Evolutionary conservation across 2,797 vertebrate genomes (phyloP), one percentile per base, ranked within the genome.

Genomic region (Epinephelus malabaricus): DNA sequence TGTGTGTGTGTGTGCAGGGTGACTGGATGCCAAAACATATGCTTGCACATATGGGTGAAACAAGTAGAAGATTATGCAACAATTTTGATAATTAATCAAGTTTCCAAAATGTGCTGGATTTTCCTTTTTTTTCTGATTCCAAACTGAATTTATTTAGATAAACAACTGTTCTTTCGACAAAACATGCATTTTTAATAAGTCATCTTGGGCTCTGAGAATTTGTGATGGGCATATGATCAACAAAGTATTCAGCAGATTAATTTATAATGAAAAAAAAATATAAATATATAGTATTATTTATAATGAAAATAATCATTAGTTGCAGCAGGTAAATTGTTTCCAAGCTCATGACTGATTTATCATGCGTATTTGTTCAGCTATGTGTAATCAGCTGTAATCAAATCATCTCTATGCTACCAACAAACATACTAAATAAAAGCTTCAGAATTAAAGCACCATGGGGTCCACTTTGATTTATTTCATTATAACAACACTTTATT

Each of bases 321-420:
- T 27, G 4, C 34, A n/a, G 34, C 12, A 2, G 38, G 21, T 15
- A 5, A 30, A 47, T 6, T 2, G 21, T 62, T 64, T 63, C 6
- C 25, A 17, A 58, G 19, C 25, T 64, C 17, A 59, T 59, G 19
- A 54, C 18, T 50, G 46, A 83, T 50, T 50, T 14, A 11, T 50
- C 11, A 19, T 7, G 6, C 4, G 4, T 8, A 38, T 69, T 19
- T 53, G 14, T 46, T 65, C 18, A 45, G 0, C 18, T 50, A 18
- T 53, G 50, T 73, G 50, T 43, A 49, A 65, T 65, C 30, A 43
- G 19, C 38, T 82, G 0, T 47, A 71, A 43, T 13, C 18, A 23
- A 43, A 56, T 17, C 1, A 0, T 53, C 34, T 19, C 18, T 11
- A 9, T 54, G 18, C 19, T 49, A 62, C 14, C 34, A 67, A 55